Evolutionary conservation across 2,797 vertebrate species (phyloP).

Genomic region (Melanotaenia maccullochi): DNA sequence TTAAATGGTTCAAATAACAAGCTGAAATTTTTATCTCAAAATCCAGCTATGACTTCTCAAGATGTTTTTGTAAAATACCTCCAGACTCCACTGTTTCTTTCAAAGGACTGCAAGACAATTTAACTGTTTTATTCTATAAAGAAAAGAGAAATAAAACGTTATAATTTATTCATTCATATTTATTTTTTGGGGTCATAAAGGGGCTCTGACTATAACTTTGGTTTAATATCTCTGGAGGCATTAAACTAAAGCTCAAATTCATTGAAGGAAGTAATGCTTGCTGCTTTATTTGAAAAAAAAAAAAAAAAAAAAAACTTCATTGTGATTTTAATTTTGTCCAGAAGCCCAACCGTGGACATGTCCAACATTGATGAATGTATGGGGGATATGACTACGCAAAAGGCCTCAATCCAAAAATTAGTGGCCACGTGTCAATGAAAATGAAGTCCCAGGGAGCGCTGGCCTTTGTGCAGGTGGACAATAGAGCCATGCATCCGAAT

Average conservation of each 20-base stretch:
- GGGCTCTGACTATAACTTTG: not conserved
- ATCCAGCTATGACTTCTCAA: not conserved
- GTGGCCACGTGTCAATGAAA: constrained; percentile 74
- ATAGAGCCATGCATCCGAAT: constrained; percentile 77
- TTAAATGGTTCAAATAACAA: not conserved
- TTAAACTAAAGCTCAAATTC: not conserved
- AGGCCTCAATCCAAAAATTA: constrained; percentile 72
- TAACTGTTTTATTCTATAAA: not conserved
- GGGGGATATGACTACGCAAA: constrained; percentile 56
- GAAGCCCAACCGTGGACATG: constrained; percentile 1
- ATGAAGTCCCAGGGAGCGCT: constrained; percentile 76
- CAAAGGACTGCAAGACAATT: not conserved
- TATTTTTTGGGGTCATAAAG: too few species aligned
- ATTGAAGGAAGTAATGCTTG: not conserved
- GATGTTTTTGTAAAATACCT: not conserved
- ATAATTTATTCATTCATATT: not conserved
- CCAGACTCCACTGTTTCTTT: not conserved
- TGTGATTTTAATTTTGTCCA: not conserved
- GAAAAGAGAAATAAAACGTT: not conserved
- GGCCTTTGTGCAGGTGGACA: constrained; percentile 82
- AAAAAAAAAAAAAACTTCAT: not conserved
- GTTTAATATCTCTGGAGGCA: not conserved
- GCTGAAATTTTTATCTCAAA: not conserved
- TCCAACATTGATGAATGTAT: constrained; percentile 59
- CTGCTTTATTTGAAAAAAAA: not conserved